A percentile compares a stretch with the other conserved stretches of the same genome.
These are phyloP conservation scores for Penaeus indicus DNA, from an alignment of 1,140 invertebrate genomes.

Conservation along the genomic window DNA sequence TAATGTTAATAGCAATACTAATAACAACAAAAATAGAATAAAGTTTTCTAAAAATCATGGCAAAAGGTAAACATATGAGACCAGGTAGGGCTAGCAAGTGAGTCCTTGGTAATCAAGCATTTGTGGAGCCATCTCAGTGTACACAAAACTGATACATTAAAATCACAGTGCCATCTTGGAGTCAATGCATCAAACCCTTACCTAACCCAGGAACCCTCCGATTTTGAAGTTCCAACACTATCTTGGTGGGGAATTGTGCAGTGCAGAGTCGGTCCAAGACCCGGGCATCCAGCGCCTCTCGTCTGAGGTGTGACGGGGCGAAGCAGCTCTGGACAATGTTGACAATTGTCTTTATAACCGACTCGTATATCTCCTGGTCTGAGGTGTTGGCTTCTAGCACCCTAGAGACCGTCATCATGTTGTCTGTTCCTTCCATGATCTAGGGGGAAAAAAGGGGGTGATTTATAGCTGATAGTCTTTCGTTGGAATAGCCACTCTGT, in stretches of 20 bases:
- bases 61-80: too few species aligned
- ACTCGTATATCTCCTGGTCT: constrained; percentile 34
- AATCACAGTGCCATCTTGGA: too few species aligned
- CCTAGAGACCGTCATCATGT: constrained; percentile 43
- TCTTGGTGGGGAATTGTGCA: constrained; percentile 32
- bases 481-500: too few species aligned
- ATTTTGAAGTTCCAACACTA: constrained; percentile 37
- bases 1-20: too few species aligned
- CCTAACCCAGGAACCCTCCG: constrained; percentile 25
- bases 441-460: not conserved
- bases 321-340: constrained; percentile 45
- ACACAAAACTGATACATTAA: too few species aligned
- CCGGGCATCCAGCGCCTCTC: constrained; percentile 26
- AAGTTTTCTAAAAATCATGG: too few species aligned
- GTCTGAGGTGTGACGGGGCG: not conserved
- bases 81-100: too few species aligned
- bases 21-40: too few species aligned
- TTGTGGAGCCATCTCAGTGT: too few species aligned
- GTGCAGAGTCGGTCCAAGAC: constrained; percentile 43
- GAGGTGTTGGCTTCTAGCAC: not conserved
- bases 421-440: constrained; percentile 57
- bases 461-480: not conserved
- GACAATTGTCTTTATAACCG: constrained; percentile 35
- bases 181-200: not conserved
- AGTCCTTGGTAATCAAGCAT: too few species aligned